Evolutionary conservation across 2,113 vertebrate genomes (phyloP).

Genomic region (Mystacornis crossleyi): DNA sequence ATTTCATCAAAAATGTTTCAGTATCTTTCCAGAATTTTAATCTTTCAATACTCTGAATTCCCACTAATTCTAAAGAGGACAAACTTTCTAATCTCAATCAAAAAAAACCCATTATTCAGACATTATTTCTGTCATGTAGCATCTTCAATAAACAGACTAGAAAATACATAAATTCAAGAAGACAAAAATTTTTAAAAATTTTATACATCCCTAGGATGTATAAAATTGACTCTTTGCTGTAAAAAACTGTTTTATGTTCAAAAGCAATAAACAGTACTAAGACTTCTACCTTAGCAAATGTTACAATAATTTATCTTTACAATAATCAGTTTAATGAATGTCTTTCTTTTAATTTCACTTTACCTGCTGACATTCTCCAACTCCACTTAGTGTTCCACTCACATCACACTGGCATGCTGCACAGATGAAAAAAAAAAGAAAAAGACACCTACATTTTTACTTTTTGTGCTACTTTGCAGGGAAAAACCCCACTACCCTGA

Average conservation of each 20-base stretch:
- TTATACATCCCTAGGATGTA: not conserved
- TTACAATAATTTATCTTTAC: not conserved
- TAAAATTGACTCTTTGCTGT: not conserved
- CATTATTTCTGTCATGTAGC: not conserved
- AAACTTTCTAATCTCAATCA: not conserved
- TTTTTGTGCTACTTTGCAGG: not conserved
- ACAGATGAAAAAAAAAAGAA: not conserved
- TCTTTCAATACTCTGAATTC: not conserved
- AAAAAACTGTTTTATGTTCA: not conserved
- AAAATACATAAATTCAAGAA: not conserved
- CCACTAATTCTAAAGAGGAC: not conserved
- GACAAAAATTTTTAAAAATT: not conserved
- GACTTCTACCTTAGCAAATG: not conserved
- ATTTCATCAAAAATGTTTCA: not conserved
- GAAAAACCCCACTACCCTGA: not conserved
- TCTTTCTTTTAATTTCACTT: not conserved
- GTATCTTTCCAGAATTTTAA: not conserved
- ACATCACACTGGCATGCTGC: conserved; percentile 88
- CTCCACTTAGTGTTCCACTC: conserved; percentile 86
- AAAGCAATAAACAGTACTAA: not conserved
- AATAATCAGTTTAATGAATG: not conserved
- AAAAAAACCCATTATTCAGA: not conserved
- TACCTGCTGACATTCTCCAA: conserved; percentile 90
- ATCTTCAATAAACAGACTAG: not conserved
- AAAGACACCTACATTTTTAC: not conserved